Percentiles rank a stretch among this genome's conserved stretches.
Evolutionary conservation across 2,797 vertebrate species (phyloP).

Genomic region (Falco biarmicus): DNA sequence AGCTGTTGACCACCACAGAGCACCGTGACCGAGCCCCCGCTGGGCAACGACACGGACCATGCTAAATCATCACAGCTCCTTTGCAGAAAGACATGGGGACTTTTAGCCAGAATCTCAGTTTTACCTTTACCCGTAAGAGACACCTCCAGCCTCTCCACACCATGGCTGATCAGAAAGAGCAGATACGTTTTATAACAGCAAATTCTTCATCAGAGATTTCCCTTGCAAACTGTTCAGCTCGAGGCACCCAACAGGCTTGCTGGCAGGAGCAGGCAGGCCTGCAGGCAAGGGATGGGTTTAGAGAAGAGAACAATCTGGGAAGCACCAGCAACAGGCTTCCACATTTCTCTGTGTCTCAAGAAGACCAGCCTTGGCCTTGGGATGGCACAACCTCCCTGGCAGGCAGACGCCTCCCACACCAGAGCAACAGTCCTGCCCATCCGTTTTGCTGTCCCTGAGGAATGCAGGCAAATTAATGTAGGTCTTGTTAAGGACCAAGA

Average conservation of each 20-base stretch:
- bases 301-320: neutral
- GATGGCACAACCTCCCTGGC: neutral
- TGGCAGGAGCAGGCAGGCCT: neutral
- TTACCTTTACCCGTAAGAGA: neutral
- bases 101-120: neutral
- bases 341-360: neutral
- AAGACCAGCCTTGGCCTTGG: neutral
- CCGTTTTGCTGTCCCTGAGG: neutral
- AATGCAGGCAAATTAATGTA: neutral
- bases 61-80: neutral
- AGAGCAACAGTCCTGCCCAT: neutral
- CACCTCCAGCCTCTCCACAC: neutral
- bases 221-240: neutral
- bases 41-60: accelerated
- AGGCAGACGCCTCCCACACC: neutral
- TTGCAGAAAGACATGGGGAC: neutral
- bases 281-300: neutral
- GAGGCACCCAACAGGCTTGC: neutral
- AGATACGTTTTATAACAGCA: neutral
- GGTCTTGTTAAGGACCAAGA: neutral
- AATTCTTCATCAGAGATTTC: neutral
- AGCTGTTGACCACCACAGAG: neutral
- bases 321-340: neutral
- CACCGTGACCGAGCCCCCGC: accelerated
- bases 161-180: neutral